Evolutionary conservation across 92 coral and sea anemone genomes (phyloP).

Genomic region (Phymanthus crucifer): DNA sequence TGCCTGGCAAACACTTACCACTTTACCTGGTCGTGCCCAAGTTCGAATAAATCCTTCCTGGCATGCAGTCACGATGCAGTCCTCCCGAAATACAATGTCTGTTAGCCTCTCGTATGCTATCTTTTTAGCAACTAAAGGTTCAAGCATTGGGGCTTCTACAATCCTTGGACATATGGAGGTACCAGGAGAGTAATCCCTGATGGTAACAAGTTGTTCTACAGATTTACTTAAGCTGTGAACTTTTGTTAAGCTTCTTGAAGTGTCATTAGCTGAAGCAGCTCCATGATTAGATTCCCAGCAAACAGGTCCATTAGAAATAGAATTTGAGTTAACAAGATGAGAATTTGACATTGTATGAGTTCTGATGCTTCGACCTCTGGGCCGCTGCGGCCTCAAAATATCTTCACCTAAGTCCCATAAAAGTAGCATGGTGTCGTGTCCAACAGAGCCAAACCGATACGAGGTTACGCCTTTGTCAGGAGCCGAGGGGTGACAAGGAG

Average conservation of each 20-base stretch:
- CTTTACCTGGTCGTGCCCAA: slow-evolving; percentile 99
- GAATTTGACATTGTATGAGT: slow-evolving; percentile 52
- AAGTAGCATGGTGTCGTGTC: slow-evolving; percentile 90
- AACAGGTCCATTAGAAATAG: slow-evolving; percentile 89
- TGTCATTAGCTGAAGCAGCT: slow-evolving; percentile 61
- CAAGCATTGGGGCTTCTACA: slow-evolving; percentile 87
- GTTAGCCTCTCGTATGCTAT: slow-evolving; percentile 93
- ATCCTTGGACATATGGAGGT: slow-evolving; percentile 86
- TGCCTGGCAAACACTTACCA: slow-evolving; percentile 81
- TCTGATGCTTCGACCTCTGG: slow-evolving; percentile 82
- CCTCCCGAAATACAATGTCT: slow-evolving; percentile 84
- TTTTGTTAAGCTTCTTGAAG: slow-evolving; percentile 82
- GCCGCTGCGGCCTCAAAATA: slow-evolving; percentile 83
- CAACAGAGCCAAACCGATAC: slow-evolving; percentile 96
- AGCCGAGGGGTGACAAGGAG: slow-evolving; percentile 48
- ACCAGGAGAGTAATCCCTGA: slow-evolving; percentile 82
- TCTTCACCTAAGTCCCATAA: slow-evolving; percentile 98
- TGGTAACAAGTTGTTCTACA: slow-evolving; percentile 78
- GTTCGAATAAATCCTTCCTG: slow-evolving; percentile 97
- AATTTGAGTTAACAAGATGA: slow-evolving; percentile 42
- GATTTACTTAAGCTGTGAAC: slow-evolving; percentile 89
- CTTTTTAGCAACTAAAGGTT: slow-evolving; percentile 96
- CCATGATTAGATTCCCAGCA: slow-evolving; percentile 70
- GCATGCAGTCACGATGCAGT: slow-evolving; percentile 95
- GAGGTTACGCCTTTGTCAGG: slow-evolving; percentile 76